Conservation (phyloP, 2,113 vertebrate species). For the Lycocorax pyrrhopterus region DNA sequence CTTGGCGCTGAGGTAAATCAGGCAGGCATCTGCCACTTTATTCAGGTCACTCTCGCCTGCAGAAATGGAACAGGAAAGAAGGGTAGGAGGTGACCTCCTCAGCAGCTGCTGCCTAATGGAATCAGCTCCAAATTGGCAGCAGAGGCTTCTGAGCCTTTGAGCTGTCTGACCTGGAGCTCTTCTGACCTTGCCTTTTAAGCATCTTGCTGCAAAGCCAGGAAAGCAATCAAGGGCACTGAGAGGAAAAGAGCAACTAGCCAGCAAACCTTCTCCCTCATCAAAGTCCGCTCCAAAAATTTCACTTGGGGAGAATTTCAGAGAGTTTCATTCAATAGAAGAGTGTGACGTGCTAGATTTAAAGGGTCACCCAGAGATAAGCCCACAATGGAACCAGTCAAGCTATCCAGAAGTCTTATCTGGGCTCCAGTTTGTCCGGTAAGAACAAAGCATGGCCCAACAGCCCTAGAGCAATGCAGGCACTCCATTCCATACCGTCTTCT, state of each 20-base stretch:
- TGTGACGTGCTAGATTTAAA: background rate
- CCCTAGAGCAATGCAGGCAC: background rate
- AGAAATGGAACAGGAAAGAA: constrained; percentile 58
- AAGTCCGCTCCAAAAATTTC: background rate
- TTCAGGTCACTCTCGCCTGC: constrained; percentile 88
- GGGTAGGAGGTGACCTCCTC: background rate
- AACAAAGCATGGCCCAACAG: background rate
- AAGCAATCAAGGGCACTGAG: constrained; percentile 24
- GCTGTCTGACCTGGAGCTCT: constrained; percentile 11
- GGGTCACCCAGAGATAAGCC: background rate
- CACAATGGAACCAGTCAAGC: background rate
- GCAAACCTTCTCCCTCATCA: background rate
- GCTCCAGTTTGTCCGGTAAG: background rate
- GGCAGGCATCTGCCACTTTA: constrained; percentile 81
- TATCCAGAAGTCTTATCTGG: background rate
- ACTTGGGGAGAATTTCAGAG: background rate
- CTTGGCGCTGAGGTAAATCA: constrained; percentile 88
- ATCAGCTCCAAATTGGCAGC: constrained; percentile 15
- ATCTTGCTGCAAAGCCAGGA: background rate
- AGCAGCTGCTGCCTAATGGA: background rate
- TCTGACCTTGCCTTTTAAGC: constrained; percentile 16
- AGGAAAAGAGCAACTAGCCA: background rate
- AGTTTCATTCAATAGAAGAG: background rate
- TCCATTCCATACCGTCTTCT: background rate
- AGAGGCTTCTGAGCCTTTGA: constrained; percentile 28